Percentiles rank a stretch among this genome's conserved stretches.
phyloP scores from a whole-genome alignment of 2,113 vertebrate genomes.

The Felis catus region F.catus_Fca126_mat1.0 CM031418.1:89948501-89949000 shows the following conservation, averaged over 20 bases:
- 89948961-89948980: background rate
- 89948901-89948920: constrained; percentile 25
- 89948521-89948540: background rate
- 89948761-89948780: background rate
- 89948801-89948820: background rate
- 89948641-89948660: background rate
- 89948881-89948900: background rate
- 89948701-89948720: background rate
- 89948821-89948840: background rate
- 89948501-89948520: background rate
- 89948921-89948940: background rate
- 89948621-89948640: background rate
- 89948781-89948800: background rate
- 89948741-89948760: background rate
- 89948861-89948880: background rate
- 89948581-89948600: background rate
- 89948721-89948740: background rate
- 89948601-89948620: background rate
- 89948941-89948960: constrained; percentile 33
- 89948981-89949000: background rate
- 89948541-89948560: background rate
- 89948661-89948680: background rate
- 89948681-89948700: background rate
- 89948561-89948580: background rate
- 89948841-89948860: background rate